A percentile compares a stretch with the other conserved stretches of the same genome.
These are phyloP conservation scores for Gavia stellata DNA, from an alignment of 2,113 vertebrate species.

Conservation along the genomic window DNA sequence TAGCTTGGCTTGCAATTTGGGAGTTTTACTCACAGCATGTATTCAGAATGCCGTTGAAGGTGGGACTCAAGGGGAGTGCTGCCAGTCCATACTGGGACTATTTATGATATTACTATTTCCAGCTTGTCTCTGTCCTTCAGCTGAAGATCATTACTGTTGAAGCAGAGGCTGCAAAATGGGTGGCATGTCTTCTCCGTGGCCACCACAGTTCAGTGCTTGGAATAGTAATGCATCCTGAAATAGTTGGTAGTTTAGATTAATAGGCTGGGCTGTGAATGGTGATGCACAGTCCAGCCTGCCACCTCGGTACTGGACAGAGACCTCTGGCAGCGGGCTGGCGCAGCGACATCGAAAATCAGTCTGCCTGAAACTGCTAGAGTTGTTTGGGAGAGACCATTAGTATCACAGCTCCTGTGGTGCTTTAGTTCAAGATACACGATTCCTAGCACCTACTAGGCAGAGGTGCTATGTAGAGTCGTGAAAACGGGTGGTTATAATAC, in stretches of 20 bases:
- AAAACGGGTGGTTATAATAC: background rate
- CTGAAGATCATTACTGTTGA: background rate
- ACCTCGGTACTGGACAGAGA: background rate
- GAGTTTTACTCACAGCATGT: background rate
- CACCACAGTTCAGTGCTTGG: background rate
- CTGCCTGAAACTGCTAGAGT: background rate
- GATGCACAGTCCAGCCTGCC: background rate
- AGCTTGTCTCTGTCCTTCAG: background rate
- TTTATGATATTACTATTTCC: background rate
- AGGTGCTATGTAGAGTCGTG: background rate
- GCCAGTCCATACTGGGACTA: background rate
- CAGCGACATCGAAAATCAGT: background rate
- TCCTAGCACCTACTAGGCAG: background rate
- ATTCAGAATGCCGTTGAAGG: background rate
- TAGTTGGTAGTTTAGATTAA: background rate
- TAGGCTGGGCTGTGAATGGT: background rate
- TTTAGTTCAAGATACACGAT: background rate
- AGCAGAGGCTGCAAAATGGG: background rate
- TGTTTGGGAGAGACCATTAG: background rate
- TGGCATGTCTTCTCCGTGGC: background rate
- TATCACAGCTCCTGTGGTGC: background rate
- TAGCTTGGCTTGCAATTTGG: background rate
- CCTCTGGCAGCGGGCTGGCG: background rate
- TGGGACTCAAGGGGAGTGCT: background rate
- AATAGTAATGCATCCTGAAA: background rate